Evolutionary conservation across 2,113 vertebrate genomes (phyloP), one percentile per base, ranked within the genome.

Genomic region (Ictalurus furcatus): DNA sequence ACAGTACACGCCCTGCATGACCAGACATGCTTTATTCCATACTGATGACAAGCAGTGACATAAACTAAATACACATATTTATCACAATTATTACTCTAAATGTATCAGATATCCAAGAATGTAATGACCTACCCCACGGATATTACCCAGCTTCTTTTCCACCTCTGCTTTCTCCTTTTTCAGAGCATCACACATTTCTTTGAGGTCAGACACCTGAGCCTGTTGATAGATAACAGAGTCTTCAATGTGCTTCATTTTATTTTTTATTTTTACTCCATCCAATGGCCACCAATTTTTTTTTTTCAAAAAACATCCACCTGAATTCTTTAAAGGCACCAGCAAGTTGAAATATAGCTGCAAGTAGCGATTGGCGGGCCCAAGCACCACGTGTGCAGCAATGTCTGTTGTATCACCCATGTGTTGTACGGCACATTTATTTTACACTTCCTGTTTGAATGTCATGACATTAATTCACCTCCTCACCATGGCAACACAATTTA

Each of bases 171-270:
- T 98, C 87, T 97, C 97, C 94, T 96, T 98, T 89, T 98, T 99
- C 83, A 99, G 93, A 78, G 96, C 95, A 19, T 95, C 95, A 94
- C 96, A 98, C 96, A 98, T 96, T 95, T 98, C 97, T 92, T 97
- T 98, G 13, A 99, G 95, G 93, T 98, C 96, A 28, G 90, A 90
- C 82, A 99, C 96, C 94, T 99, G 97, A 92, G 97, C 96, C 98
- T 99, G 90, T 69, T 3, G 25, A 78, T 54, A 1, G n/a, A 76
- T 40, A 82, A 67, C 61, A 73, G 21, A 12, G 30, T 63, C 30
- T 23, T 74, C 21, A 58, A 14, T 40, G 11, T 58, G 6, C 59
- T 37, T n/a, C 25, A 9, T 67, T 69, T 67, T 28, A 67, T n/a
- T 19, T 67, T 69, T 67, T 8, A 67, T n/a, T 34, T 34, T 71